These are phyloP conservation scores for Mechanitis mazaeus DNA, from an alignment of 2,888 invertebrate genomes.

Conservation along the genomic window DNA sequence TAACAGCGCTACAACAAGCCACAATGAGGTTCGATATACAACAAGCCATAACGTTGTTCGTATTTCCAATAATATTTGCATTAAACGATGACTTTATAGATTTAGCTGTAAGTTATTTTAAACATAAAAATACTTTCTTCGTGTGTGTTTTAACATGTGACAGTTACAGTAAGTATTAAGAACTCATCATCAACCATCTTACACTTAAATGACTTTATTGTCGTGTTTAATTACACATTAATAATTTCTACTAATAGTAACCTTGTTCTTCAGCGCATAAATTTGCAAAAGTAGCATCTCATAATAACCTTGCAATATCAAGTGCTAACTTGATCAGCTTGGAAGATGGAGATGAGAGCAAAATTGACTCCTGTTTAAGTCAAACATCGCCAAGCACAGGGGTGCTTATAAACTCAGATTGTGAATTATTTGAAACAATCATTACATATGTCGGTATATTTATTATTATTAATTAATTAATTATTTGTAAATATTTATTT, in stretches of 20 bases:
- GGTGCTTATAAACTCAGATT: constrained; percentile 34
- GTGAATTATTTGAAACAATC: constrained; percentile 33
- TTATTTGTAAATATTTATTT: background rate
- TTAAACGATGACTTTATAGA: constrained; percentile 26
- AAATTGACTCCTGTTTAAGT: constrained; percentile 23
- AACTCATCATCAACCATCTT: background rate
- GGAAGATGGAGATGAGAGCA: background rate
- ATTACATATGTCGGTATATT: constrained; percentile 41
- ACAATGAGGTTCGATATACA: constrained; percentile 9
- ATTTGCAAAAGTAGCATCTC: constrained; percentile 10
- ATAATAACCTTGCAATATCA: constrained; percentile 12
- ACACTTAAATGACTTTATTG: background rate
- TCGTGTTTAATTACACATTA: background rate
- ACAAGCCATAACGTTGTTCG: constrained; percentile 21
- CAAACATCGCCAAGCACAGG: constrained; percentile 28
- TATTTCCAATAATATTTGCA: constrained; percentile 26
- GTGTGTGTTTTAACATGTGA: constrained; percentile 42
- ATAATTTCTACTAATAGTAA: background rate
- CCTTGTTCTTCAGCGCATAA: background rate
- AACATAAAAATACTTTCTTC: constrained; percentile 27
- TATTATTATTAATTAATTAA: background rate
- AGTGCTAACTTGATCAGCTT: constrained; percentile 5
- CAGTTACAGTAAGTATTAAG: constrained; percentile 10
- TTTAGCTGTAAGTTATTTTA: constrained; percentile 42
- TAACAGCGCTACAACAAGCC: background rate